Conservation (phyloP, 2,797 vertebrate genomes). For the Aphelocoma californica region DNA sequence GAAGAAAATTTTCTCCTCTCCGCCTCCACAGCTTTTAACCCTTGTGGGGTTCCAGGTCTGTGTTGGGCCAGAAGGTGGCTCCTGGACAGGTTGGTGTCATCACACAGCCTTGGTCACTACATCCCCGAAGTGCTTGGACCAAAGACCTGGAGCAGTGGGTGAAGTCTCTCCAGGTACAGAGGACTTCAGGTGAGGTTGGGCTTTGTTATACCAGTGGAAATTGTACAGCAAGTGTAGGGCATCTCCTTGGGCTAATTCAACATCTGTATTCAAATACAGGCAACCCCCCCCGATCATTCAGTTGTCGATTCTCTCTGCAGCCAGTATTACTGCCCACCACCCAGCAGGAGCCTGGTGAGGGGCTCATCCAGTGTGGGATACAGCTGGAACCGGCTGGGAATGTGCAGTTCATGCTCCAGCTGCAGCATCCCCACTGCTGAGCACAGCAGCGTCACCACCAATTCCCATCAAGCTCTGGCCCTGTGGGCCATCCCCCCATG, state of each 20-base stretch:
- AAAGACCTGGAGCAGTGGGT: background rate
- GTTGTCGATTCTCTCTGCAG: background rate
- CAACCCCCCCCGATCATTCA: background rate
- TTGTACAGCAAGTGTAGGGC: background rate
- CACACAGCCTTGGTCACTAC: background rate
- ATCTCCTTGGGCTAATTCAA: background rate
- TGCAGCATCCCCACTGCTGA: background rate
- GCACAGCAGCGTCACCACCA: rapidly evolving
- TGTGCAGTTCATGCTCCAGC: background rate
- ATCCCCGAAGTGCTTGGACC: rapidly evolving
- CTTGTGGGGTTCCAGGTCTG: background rate
- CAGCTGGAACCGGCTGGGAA: background rate
- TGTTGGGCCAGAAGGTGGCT: background rate
- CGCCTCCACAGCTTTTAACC: constrained; percentile 66
- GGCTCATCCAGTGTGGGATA: background rate
- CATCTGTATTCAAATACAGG: background rate
- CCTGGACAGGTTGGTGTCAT: background rate
- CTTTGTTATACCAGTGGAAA: background rate
- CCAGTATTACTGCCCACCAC: background rate
- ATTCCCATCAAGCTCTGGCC: background rate
- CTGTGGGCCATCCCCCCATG: rapidly evolving
- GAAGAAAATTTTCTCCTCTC: constrained; percentile 62
- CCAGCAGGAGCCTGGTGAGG: background rate
- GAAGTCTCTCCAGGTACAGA: background rate
- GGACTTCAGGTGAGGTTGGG: background rate